Conservation (phyloP, 1,140 invertebrate genomes). For the Drosophila trapezifrons region DNA sequence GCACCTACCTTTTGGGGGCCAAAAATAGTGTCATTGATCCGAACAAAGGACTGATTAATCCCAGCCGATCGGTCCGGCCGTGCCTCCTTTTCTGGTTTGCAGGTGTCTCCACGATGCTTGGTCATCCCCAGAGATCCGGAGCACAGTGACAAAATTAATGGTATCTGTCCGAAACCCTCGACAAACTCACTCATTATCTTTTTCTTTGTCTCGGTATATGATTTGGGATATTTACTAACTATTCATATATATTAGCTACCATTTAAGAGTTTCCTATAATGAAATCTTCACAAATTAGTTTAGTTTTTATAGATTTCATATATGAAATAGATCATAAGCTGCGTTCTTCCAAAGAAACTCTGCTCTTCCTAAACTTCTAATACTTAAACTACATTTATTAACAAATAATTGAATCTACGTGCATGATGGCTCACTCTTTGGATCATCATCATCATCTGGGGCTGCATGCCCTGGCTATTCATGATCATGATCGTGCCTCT, state of each 20-base stretch:
- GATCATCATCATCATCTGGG: constrained; percentile 2
- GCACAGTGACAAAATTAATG: not conserved
- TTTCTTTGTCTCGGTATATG: no score
- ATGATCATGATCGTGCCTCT: not conserved
- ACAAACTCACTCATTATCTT: not conserved
- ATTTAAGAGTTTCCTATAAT: no score
- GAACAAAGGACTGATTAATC: constrained; percentile 48
- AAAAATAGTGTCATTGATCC: constrained; percentile 34
- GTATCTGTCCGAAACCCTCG: not conserved
- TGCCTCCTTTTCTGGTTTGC: constrained; percentile 31
- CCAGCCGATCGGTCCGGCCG: constrained; percentile 11
- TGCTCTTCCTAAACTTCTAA: no score
- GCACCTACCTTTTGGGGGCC: not conserved
- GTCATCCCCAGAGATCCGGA: not conserved
- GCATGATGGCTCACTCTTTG: not conserved
- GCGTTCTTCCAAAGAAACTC: no score
- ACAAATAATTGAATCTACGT: no score
- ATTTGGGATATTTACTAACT: no score
- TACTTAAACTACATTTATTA: not conserved
- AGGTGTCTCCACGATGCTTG: not conserved
- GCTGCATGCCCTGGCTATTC: constrained; percentile 1
- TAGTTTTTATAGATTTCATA: no score
- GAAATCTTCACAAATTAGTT: no score
- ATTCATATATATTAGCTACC: no score
- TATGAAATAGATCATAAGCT: no score